phyloP scores from a whole-genome alignment of 2,888 invertebrate species.

The Drosophila helvetica region DNA sequence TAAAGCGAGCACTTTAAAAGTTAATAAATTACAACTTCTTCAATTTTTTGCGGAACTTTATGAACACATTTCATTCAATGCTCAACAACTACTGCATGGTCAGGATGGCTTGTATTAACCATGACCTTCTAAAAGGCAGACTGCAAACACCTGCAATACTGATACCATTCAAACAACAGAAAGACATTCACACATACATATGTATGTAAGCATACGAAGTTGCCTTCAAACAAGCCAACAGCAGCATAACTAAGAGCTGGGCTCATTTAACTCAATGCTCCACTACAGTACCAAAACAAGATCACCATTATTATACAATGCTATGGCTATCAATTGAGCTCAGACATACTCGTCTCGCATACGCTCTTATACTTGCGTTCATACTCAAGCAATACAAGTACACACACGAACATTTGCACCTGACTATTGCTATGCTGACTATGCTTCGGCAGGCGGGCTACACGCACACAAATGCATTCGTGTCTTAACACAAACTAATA shows the following conservation, averaged over 20 bases:
- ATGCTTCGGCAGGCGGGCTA: conserved; percentile 18
- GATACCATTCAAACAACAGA: conserved; percentile 58
- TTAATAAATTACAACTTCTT: conserved; percentile 16
- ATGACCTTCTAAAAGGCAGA: conserved; percentile 83
- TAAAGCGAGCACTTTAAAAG: background rate
- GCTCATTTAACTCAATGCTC: conserved; percentile 75
- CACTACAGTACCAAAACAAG: conserved; percentile 77
- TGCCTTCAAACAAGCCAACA: conserved; percentile 51
- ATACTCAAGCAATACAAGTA: conserved; percentile 12
- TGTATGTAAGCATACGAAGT: conserved; percentile 41
- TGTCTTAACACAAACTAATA: background rate
- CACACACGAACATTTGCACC: conserved; percentile 57
- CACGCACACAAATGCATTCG: conserved; percentile 5
- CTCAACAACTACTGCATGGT: conserved; percentile 83
- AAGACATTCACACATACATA: conserved; percentile 38
- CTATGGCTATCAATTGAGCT: conserved; percentile 73
- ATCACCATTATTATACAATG: conserved; percentile 78
- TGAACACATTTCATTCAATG: conserved; percentile 83
- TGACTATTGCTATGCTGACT: conserved; percentile 18
- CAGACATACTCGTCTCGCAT: conserved; percentile 65
- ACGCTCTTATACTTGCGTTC: conserved; percentile 19
- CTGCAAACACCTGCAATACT: conserved; percentile 81
- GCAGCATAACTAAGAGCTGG: conserved; percentile 70
- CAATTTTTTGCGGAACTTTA: conserved; percentile 47
- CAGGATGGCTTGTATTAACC: conserved; percentile 83